These are phyloP conservation scores for Chondrosia reniformis DNA, from an alignment of 37 sponge, comb jelly and placozoan species.

Conservation along the genomic window DNA sequence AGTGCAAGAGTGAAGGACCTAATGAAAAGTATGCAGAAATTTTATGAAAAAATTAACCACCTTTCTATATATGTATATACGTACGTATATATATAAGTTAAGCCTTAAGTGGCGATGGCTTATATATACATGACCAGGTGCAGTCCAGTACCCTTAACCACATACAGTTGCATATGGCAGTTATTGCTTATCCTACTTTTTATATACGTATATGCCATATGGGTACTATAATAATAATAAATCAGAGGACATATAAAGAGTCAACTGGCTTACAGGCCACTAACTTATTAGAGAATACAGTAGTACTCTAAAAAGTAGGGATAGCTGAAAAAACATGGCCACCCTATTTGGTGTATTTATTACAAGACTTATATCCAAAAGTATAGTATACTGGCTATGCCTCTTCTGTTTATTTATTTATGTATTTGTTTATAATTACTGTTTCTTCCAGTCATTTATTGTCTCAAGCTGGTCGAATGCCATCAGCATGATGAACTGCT, in stretches of 20 bases:
- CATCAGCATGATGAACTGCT: background rate
- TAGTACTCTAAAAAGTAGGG: no score
- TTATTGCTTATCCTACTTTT: no score
- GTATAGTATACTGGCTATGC: background rate
- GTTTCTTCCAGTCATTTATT: background rate
- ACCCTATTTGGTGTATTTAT: background rate
- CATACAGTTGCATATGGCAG: no score
- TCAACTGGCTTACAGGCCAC: no score
- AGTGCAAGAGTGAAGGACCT: background rate
- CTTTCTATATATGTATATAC: background rate
- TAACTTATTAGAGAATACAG: no score
- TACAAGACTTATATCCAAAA: background rate
- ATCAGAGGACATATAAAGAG: no score
- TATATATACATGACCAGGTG: background rate
- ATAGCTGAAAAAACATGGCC: no score
- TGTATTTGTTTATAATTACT: background rate
- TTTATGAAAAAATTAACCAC: no score
- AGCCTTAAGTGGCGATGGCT: background rate
- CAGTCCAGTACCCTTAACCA: no score
- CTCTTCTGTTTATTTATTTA: background rate
- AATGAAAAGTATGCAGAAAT: slow-evolving; percentile 7
- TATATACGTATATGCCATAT: no score
- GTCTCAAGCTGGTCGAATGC: background rate
- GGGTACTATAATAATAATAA: no score
- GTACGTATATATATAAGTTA: background rate